These are phyloP conservation scores for Delphinus delphis DNA, from an alignment of 2,113 vertebrate genomes.

Conservation along the genomic window DNA sequence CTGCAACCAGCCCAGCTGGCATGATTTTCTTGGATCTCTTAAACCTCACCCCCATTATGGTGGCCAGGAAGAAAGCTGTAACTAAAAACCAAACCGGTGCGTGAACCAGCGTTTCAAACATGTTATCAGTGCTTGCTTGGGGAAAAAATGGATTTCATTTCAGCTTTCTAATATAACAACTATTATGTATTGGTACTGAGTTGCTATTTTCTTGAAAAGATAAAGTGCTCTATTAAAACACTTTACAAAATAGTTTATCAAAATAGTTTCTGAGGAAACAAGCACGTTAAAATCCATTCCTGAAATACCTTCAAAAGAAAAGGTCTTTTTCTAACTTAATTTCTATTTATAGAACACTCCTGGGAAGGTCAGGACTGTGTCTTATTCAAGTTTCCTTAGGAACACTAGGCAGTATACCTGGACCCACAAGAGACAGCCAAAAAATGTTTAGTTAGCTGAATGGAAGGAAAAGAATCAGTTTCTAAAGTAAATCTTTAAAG, in stretches of 20 bases:
- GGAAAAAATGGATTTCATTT: not conserved
- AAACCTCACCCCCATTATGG: constrained; percentile 94
- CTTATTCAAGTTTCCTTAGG: not conserved
- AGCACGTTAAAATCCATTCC: not conserved
- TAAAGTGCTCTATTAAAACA: not conserved
- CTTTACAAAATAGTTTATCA: not conserved
- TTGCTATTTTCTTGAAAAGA: constrained; percentile 3
- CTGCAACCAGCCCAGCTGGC: constrained; percentile 91
- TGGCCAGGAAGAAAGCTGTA: constrained; percentile 87
- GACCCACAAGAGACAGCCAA: not conserved
- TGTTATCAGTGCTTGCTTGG: not conserved
- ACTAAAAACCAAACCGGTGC: constrained; percentile 82
- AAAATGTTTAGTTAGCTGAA: not conserved
- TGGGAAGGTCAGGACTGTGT: not conserved
- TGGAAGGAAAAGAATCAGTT: not conserved
- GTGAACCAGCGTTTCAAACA: not conserved
- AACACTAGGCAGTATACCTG: not conserved
- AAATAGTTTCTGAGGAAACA: not conserved
- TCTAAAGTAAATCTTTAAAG: not conserved
- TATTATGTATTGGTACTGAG: not conserved
- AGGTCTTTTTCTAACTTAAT: not conserved
- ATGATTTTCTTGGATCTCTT: constrained; percentile 93
- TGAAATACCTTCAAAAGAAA: not conserved
- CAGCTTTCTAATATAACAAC: not conserved
- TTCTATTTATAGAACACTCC: not conserved